Conservation (phyloP, 2,113 vertebrate genomes). For the Dicentrarchus labrax region DNA sequence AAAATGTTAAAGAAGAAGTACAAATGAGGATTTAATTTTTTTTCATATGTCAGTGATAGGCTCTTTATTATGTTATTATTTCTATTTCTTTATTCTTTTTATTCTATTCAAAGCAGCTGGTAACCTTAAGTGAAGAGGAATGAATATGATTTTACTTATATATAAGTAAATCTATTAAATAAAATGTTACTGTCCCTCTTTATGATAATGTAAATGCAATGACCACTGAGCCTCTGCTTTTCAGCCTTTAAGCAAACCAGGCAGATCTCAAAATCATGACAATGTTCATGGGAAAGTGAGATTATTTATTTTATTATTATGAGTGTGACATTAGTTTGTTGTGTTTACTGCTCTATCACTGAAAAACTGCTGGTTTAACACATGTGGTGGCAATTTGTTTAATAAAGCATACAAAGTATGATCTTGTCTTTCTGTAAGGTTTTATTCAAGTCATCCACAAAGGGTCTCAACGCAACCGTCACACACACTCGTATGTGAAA, state of each 20-base stretch:
- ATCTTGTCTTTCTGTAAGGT: too few relatives aligned
- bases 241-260: not conserved
- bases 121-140: not conserved
- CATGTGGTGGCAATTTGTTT: too few relatives aligned
- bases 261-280: not conserved
- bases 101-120: not conserved
- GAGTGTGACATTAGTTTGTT: not conserved
- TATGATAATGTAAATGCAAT: not conserved
- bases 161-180: not conserved
- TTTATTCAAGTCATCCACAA: too few relatives aligned
- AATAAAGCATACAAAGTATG: too few relatives aligned
- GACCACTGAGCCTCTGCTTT: not conserved
- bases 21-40: not conserved
- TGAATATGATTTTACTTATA: not conserved
- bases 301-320: not conserved
- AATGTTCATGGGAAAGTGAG: not conserved
- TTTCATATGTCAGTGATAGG: not conserved
- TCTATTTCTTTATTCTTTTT: too few relatives aligned
- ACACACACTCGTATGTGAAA: too few relatives aligned
- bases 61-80: not conserved
- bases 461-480: too few relatives aligned
- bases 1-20: not conserved
- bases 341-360: slow-evolving; percentile 1
- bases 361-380: not conserved
- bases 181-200: not conserved